Percentiles rank a stretch among this genome's conserved stretches.
These are phyloP conservation scores for Euspilapteryx auroguttella DNA, from an alignment of 2,888 invertebrate species.

Conservation along the genomic window DNA sequence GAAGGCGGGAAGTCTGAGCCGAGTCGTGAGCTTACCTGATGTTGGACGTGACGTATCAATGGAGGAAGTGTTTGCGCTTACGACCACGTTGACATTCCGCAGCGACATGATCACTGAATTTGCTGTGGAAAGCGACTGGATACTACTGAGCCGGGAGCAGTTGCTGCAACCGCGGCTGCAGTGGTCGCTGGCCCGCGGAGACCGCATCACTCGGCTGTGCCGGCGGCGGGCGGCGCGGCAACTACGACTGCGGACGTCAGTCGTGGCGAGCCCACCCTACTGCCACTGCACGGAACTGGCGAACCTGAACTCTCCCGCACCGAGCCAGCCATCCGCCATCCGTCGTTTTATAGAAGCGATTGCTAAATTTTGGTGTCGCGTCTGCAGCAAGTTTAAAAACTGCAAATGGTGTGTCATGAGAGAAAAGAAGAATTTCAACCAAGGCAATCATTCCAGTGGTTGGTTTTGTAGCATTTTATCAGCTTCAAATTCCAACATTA, in stretches of 20 bases:
- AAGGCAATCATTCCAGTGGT: too few species aligned
- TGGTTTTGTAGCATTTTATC: too few species aligned
- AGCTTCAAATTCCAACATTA: too few species aligned
- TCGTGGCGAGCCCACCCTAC: constrained; percentile 26
- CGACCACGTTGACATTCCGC: constrained; percentile 38
- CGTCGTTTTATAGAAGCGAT: constrained; percentile 8
- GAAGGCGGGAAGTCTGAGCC: too few species aligned
- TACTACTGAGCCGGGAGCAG: constrained; percentile 27
- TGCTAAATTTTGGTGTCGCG: constrained; percentile 11
- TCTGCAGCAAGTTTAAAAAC: constrained; percentile 17
- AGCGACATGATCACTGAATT: constrained; percentile 28
- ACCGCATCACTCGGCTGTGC: constrained; percentile 25
- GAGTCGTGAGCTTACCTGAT: too few species aligned
- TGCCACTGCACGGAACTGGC: constrained; percentile 30
- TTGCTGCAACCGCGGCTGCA: constrained; percentile 34
- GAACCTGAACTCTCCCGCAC: constrained; percentile 11
- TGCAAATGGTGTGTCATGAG: constrained; percentile 12
- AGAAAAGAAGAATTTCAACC: too few species aligned
- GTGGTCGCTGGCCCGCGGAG: constrained; percentile 19
- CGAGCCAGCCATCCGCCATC: constrained; percentile 11
- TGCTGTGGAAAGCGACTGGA: constrained; percentile 41
- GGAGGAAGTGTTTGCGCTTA: constrained; percentile 31
- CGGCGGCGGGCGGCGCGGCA: constrained; percentile 19
- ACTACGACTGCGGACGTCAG: constrained; percentile 15
- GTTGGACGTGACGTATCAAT: constrained; percentile 3